These are phyloP conservation scores for Rissa tridactyla DNA, from an alignment of 2,113 vertebrate genomes.

Conservation along the genomic window DNA sequence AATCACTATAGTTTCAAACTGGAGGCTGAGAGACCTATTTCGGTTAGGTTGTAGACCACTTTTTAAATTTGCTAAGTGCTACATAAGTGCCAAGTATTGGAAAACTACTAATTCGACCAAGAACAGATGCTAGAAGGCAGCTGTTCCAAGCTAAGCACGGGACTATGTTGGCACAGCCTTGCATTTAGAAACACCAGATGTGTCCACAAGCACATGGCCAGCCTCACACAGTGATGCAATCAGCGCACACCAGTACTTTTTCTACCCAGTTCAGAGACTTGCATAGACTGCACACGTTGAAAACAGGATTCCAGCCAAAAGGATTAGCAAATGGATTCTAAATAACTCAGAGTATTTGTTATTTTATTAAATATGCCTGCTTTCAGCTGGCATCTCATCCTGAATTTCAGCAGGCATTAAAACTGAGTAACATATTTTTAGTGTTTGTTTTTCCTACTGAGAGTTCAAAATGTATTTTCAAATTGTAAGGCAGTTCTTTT, in stretches of 20 bases:
- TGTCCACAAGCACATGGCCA: neutral
- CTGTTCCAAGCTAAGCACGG: neutral
- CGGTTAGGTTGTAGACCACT: neutral
- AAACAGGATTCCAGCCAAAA: neutral
- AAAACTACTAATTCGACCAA: neutral
- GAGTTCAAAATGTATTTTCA: neutral
- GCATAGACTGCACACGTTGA: neutral
- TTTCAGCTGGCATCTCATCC: neutral
- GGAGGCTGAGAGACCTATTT: neutral
- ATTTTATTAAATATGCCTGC: neutral
- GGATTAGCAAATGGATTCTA: neutral
- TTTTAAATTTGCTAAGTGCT: neutral
- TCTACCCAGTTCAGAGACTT: neutral
- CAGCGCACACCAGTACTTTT: neutral
- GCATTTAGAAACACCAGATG: neutral
- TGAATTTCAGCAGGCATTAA: neutral
- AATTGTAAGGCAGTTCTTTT: neutral
- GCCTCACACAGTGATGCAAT: accelerated
- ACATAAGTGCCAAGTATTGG: neutral
- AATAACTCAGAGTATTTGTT: neutral
- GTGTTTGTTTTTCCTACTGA: neutral
- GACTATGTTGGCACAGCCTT: neutral
- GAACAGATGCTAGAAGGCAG: neutral
- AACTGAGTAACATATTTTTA: neutral
- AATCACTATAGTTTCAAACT: neutral